These are phyloP conservation scores for Prionchulus punctatus DNA, from an alignment of 2,888 invertebrate species.

Conservation along the genomic window DNA sequence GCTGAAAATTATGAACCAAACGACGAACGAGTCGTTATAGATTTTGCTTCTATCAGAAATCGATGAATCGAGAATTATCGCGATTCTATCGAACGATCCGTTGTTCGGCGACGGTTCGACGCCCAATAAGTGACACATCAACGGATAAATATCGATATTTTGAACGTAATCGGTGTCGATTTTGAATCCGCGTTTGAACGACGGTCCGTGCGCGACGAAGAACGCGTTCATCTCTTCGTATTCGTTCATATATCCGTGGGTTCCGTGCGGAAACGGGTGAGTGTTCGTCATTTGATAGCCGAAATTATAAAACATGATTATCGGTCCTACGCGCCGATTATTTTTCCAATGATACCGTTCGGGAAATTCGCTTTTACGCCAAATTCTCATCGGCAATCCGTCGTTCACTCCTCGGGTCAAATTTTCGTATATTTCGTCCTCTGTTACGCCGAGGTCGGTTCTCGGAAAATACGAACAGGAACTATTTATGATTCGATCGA, in stretches of 20 bases:
- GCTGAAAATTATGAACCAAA: too few relatives aligned
- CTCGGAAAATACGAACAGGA: neutral
- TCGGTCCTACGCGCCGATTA: conserved; percentile 45
- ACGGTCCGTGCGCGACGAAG: conserved; percentile 6
- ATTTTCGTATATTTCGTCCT: neutral
- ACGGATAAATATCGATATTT: conserved; percentile 49
- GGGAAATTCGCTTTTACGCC: conserved; percentile 43
- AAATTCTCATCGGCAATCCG: conserved; percentile 3
- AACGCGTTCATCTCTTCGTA: conserved; percentile 4
- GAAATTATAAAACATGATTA: conserved; percentile 41
- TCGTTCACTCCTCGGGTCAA: conserved; percentile 16
- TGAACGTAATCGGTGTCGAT: conserved; percentile 37
- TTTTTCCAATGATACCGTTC: conserved; percentile 47
- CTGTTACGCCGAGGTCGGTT: neutral
- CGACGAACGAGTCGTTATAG: too few relatives aligned
- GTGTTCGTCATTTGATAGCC: conserved; percentile 17
- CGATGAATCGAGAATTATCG: too few relatives aligned
- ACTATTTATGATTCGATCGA: neutral
- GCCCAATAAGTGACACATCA: conserved; percentile 47
- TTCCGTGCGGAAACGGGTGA: conserved; percentile 17
- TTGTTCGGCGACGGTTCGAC: conserved; percentile 38
- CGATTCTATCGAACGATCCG: conserved; percentile 19
- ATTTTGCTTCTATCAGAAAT: too few relatives aligned
- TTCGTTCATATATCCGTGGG: conserved; percentile 7
- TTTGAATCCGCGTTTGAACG: conserved; percentile 12